Percentiles rank a stretch among this genome's conserved stretches.
Conservation (phyloP, 1,140 invertebrate genomes). For the Solenopsis fugax region DNA sequence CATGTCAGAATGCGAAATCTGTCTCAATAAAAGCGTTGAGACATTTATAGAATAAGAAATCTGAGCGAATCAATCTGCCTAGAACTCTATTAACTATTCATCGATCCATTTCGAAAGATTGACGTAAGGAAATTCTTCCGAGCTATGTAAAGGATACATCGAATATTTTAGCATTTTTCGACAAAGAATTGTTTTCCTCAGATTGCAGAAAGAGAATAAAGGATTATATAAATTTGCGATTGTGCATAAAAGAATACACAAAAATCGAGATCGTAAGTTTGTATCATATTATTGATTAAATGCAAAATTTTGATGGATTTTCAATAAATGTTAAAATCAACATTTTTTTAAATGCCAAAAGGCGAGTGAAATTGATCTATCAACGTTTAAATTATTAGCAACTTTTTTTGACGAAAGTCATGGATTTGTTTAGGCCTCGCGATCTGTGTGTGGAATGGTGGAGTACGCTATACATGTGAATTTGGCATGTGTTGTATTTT, state of each 20-base stretch:
- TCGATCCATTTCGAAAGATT: neutral
- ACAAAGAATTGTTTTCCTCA: neutral
- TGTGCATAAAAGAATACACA: neutral
- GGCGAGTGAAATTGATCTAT: no score
- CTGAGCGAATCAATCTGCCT: neutral
- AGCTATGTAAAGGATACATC: neutral
- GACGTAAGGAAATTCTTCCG: neutral
- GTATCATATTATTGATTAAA: neutral
- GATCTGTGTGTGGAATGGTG: no score
- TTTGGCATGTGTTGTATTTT: no score
- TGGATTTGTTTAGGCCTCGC: no score
- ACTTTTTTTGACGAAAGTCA: no score
- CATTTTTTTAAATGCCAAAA: no score
- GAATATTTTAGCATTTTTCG: neutral
- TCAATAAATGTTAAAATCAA: no score
- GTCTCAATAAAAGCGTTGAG: neutral
- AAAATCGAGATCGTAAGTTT: neutral
- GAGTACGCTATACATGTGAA: no score
- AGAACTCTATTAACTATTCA: slow-evolving; percentile 13
- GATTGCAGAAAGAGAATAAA: neutral
- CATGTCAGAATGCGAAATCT: neutral
- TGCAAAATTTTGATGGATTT: no score
- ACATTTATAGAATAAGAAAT: slow-evolving; percentile 7
- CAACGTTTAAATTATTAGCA: no score
- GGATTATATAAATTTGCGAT: neutral